These are phyloP conservation scores for Drosophila biarmipes DNA, from an alignment of 1,140 invertebrate genomes.

Conservation along the genomic window DNA sequence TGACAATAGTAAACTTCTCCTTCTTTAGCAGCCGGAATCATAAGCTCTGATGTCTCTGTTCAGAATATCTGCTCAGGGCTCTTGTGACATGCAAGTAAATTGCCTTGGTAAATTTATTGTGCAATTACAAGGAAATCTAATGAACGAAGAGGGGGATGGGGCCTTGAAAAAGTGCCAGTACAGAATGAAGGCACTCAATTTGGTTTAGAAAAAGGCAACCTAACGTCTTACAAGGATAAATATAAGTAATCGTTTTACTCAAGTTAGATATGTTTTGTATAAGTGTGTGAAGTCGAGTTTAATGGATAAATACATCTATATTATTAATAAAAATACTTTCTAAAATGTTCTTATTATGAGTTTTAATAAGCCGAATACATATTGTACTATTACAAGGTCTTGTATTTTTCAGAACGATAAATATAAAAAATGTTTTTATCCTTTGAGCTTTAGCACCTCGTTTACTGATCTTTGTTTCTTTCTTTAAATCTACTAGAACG, in stretches of 20 bases:
- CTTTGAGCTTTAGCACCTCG: too few species aligned
- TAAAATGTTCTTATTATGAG: too few species aligned
- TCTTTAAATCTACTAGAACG: too few species aligned
- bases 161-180: neutral
- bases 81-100: slow-evolving; percentile 72
- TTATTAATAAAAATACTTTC: too few species aligned
- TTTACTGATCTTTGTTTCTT: too few species aligned
- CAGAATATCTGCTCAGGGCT: slow-evolving; percentile 14
- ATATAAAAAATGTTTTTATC: too few species aligned
- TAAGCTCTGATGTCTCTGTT: slow-evolving; percentile 72
- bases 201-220: neutral
- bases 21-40: slow-evolving; percentile 72
- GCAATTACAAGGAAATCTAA: slow-evolving; percentile 75
- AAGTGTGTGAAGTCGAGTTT: too few species aligned
- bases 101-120: slow-evolving; percentile 76
- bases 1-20: slow-evolving; percentile 80
- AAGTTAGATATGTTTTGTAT: too few species aligned
- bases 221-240: neutral
- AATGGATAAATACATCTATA: too few species aligned
- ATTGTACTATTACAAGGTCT: too few species aligned
- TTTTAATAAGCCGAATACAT: too few species aligned
- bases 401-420: too few species aligned
- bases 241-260: neutral
- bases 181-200: slow-evolving; percentile 2
- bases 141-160: slow-evolving; percentile 43